Conservation (phyloP, 2,113 vertebrate species). For the Dendrocopos noguchii region DNA sequence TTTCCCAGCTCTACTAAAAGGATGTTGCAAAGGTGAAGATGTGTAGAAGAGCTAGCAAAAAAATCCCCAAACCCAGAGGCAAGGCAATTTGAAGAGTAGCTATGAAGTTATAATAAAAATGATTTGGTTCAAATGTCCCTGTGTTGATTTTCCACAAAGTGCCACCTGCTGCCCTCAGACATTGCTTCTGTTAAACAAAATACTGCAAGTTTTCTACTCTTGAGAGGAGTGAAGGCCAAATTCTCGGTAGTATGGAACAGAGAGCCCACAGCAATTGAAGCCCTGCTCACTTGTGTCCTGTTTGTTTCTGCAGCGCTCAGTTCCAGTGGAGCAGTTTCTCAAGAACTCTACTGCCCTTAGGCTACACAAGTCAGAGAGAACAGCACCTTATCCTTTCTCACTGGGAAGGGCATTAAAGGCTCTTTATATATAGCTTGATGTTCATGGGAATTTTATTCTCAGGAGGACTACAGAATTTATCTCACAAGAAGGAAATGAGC, state of each 20-base stretch:
- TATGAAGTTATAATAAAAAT: not conserved
- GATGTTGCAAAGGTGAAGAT: not conserved
- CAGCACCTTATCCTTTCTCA: not conserved
- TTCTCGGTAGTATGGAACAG: not conserved
- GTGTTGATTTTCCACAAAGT: not conserved
- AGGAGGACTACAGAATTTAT: not conserved
- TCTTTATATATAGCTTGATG: not conserved
- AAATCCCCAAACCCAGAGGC: not conserved
- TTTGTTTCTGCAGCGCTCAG: not conserved
- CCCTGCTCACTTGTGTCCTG: not conserved
- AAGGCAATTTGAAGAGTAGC: not conserved
- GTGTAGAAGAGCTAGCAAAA: not conserved
- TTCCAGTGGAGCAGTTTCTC: not conserved
- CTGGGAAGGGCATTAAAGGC: not conserved
- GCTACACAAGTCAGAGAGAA: not conserved
- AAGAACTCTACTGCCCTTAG: not conserved
- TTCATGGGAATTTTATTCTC: conserved; percentile 1
- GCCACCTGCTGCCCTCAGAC: not conserved
- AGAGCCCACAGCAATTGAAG: not conserved
- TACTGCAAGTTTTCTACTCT: not conserved
- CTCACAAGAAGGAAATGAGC: conserved; percentile 22
- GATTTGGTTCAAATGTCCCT: not conserved
- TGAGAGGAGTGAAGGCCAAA: not conserved
- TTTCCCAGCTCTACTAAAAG: not conserved
- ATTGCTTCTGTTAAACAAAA: not conserved